Conservation (phyloP, 2,113 vertebrate genomes). For the Scomber japonicus region DNA sequence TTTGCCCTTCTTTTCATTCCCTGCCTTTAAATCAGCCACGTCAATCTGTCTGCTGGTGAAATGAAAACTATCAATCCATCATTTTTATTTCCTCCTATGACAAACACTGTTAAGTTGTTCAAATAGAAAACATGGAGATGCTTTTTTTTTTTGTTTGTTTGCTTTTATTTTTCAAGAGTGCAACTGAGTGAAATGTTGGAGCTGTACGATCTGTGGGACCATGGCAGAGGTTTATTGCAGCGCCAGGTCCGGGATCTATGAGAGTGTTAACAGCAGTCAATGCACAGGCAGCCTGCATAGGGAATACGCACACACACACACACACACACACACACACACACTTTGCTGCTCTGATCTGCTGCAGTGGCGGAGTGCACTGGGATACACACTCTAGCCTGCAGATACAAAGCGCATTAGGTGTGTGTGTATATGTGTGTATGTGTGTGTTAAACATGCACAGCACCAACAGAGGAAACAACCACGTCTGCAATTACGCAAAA, state of each 20-base stretch:
- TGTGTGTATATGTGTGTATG: slow-evolving; percentile 21
- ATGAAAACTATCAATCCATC: slow-evolving; percentile 42
- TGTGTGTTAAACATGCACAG: slow-evolving; percentile 42
- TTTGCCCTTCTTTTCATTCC: slow-evolving; percentile 44
- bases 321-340: slow-evolving; percentile 43
- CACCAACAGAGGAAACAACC: slow-evolving; percentile 14
- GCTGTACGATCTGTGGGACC: slow-evolving; percentile 28
- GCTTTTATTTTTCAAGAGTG: background rate
- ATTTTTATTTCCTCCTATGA: background rate
- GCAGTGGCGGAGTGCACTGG: slow-evolving; percentile 75
- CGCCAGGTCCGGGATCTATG: slow-evolving; percentile 42
- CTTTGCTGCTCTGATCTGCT: slow-evolving; percentile 74
- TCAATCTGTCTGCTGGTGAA: slow-evolving; percentile 39
- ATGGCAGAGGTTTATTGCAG: slow-evolving; percentile 42
- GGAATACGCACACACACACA: slow-evolving; percentile 28
- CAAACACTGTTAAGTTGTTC: slow-evolving; percentile 32
- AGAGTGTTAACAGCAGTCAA: slow-evolving; percentile 67
- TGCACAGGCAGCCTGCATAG: slow-evolving; percentile 65
- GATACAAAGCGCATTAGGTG: slow-evolving; percentile 57
- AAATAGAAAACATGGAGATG: slow-evolving; percentile 13
- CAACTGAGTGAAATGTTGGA: background rate
- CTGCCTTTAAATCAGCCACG: slow-evolving; percentile 51
- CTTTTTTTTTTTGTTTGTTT: too few relatives aligned
- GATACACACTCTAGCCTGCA: slow-evolving; percentile 64
- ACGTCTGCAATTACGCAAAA: background rate